Conservation (phyloP, 1,140 invertebrate genomes). For the Bombus impatiens region DNA sequence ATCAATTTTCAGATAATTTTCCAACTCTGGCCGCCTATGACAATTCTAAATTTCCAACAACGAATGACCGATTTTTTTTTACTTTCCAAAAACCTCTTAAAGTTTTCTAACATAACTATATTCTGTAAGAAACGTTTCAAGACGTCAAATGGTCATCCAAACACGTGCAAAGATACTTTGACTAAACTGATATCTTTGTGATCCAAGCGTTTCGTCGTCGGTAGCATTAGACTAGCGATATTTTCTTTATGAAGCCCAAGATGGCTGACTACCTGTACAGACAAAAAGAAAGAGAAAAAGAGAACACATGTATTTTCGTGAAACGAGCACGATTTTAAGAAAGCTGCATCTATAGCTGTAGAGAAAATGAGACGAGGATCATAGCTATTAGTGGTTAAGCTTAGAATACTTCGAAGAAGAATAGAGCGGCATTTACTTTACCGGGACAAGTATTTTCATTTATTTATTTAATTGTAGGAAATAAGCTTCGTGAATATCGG, state of each 20-base stretch:
- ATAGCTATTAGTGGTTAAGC: slow-evolving; percentile 15
- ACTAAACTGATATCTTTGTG: no score
- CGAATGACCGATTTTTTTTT: background rate
- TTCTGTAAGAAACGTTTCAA: background rate
- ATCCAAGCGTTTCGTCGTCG: background rate
- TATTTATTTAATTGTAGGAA: slow-evolving; percentile 23
- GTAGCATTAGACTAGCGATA: slow-evolving; percentile 13
- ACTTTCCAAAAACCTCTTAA: background rate
- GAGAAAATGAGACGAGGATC: background rate
- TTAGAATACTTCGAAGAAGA: slow-evolving; percentile 15
- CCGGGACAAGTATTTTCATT: slow-evolving; percentile 14
- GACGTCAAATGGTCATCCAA: background rate
- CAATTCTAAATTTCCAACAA: background rate
- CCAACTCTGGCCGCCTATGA: background rate
- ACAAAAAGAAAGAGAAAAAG: background rate
- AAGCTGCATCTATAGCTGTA: background rate
- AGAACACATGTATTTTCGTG: slow-evolving; percentile 15
- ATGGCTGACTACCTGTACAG: background rate
- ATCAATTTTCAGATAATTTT: background rate
- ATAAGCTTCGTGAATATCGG: background rate
- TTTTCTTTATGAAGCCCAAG: slow-evolving; percentile 3
- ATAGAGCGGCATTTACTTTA: slow-evolving; percentile 36
- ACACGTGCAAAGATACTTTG: background rate
- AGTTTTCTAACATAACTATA: background rate
- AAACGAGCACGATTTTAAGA: slow-evolving; percentile 5